phyloP scores from a whole-genome alignment of 1,140 invertebrate species.

The Heterodera carotae region DNA sequence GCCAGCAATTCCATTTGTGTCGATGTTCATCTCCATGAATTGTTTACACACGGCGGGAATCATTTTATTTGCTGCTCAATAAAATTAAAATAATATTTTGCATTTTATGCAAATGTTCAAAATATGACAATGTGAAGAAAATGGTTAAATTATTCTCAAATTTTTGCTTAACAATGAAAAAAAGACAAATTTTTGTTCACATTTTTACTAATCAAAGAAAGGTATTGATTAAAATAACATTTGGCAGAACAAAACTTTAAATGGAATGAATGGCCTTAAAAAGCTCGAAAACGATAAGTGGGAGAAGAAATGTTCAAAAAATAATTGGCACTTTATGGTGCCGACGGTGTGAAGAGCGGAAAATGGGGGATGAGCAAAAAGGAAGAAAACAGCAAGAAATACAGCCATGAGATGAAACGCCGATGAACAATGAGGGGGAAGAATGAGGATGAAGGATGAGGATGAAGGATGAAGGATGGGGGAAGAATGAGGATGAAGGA shows the following conservation, averaged over 20 bases:
- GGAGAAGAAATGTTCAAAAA: not conserved
- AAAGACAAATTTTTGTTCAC: no score
- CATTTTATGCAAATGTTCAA: no score
- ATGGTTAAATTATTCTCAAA: no score
- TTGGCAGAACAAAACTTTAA: not conserved
- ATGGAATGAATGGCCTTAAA: not conserved
- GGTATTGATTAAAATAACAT: not conserved
- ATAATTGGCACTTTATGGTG: slow-evolving; percentile 1
- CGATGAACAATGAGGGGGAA: no score
- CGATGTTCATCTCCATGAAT: not conserved
- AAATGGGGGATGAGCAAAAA: not conserved
- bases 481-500: no score
- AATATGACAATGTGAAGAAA: no score
- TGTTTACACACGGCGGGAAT: not conserved
- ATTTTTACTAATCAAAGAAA: no score
- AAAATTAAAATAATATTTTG: not conserved
- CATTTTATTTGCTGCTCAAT: not conserved
- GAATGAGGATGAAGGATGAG: not conserved
- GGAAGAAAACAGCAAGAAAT: no score
- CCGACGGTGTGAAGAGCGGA: not conserved
- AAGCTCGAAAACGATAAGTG: not conserved
- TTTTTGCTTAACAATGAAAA: no score
- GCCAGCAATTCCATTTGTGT: not conserved
- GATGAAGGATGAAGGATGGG: no score
- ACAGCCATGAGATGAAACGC: no score